Evolutionary conservation across 2,888 invertebrate species (phyloP).

Genomic region (Hyles lineata): DNA sequence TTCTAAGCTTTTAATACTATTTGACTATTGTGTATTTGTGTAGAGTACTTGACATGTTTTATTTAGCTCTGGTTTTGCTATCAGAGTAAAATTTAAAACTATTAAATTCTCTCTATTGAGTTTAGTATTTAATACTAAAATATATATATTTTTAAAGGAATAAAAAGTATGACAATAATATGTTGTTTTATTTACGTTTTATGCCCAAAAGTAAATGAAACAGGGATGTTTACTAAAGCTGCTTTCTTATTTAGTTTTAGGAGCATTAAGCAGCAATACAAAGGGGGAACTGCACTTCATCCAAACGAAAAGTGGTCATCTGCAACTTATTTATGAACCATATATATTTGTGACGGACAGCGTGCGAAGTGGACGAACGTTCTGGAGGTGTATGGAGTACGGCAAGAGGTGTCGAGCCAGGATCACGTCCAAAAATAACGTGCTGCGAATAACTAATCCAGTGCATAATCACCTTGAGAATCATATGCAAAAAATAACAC

Average conservation of each 20-base stretch:
- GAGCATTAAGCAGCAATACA: conserved; percentile 59
- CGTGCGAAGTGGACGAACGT: conserved; percentile 79
- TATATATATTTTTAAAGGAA: not conserved
- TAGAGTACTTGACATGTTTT: no score
- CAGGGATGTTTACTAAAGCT: conserved; percentile 34
- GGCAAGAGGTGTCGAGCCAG: conserved; percentile 79
- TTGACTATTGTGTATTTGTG: no score
- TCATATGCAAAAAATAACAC: conserved; percentile 74
- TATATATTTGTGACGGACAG: conserved; percentile 82
- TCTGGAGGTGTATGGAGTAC: conserved; percentile 82
- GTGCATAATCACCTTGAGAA: conserved; percentile 76
- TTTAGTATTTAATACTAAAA: not conserved
- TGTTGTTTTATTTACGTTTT: not conserved
- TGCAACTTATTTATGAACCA: conserved; percentile 78
- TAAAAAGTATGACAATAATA: not conserved
- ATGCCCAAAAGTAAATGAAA: not conserved
- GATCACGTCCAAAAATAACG: conserved; percentile 79
- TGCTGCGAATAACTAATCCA: conserved; percentile 76
- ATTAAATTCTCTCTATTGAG: no score
- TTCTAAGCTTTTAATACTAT: no score
- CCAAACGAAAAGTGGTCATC: conserved; percentile 80
- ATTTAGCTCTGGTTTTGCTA: no score
- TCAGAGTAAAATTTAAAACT: no score
- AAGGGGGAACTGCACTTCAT: conserved; percentile 80
- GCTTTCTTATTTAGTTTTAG: conserved; percentile 64